These are phyloP conservation scores for Trisateles emortualis DNA, from an alignment of 2,888 invertebrate genomes.

Conservation along the genomic window DNA sequence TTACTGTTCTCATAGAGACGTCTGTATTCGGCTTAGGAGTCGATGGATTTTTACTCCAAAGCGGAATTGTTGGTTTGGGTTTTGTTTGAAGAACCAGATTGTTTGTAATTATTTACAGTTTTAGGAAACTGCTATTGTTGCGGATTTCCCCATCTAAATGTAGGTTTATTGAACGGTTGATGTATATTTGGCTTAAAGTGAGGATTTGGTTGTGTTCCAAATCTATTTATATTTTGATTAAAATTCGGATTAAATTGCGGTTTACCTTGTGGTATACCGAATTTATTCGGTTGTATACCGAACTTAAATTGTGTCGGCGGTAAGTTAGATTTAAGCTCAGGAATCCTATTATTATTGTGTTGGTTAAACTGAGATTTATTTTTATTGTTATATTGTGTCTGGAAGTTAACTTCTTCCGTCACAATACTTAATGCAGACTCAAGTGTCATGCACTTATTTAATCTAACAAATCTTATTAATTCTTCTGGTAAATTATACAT, in stretches of 20 bases:
- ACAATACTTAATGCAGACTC: conserved; percentile 9
- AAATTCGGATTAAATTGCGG: too few relatives aligned
- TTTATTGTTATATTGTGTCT: not conserved
- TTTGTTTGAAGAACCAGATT: conserved; percentile 1
- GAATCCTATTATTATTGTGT: not conserved
- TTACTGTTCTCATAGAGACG: conserved; percentile 4
- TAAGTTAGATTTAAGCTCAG: too few relatives aligned
- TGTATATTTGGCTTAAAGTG: not conserved
- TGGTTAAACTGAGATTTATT: not conserved
- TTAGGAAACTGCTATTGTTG: not conserved
- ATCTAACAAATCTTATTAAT: conserved; percentile 4
- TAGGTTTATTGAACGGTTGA: not conserved
- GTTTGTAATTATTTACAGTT: conserved; percentile 1
- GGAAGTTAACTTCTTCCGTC: conserved; percentile 10
- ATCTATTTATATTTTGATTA: not conserved
- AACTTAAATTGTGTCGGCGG: too few relatives aligned
- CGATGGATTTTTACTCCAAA: not conserved
- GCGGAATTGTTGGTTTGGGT: not conserved
- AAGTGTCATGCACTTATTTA: conserved; percentile 1
- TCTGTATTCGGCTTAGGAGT: conserved; percentile 1
- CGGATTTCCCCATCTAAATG: too few relatives aligned
- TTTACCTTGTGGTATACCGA: too few relatives aligned
- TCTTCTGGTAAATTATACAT: conserved; percentile 15
- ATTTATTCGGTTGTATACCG: too few relatives aligned
- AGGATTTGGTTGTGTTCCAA: not conserved